Evolutionary conservation across 1,140 invertebrate genomes (phyloP).

Genomic region (Anthonomus grandis): DNA sequence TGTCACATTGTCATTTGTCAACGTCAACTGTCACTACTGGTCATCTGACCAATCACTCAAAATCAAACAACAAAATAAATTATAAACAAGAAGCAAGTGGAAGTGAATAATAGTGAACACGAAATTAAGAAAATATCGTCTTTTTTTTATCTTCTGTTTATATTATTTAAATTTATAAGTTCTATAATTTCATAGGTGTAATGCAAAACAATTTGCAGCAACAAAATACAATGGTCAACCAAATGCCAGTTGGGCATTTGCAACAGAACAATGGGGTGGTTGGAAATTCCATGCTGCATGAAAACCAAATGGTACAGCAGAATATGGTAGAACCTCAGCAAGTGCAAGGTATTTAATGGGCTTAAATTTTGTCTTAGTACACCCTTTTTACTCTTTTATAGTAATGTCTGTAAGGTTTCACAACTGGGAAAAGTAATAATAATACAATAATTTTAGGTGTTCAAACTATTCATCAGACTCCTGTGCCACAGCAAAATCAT

Average conservation of each 20-base stretch:
- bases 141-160: no score
- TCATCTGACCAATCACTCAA: no score
- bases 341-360: conserved; percentile 22
- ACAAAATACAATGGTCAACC: conserved; percentile 46
- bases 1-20: no score
- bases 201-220: conserved; percentile 23
- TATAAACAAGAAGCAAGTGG: no score
- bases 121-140: no score
- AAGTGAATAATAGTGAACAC: no score
- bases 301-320: conserved; percentile 25
- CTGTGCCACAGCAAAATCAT: not conserved
- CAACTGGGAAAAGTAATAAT: not conserved
- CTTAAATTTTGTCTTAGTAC: conserved; percentile 8
- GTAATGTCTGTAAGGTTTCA: conserved; percentile 2
- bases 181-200: no score
- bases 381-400: conserved; percentile 2
- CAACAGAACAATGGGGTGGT: conserved; percentile 45
- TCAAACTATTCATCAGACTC: conserved; percentile 9
- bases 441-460: no score
- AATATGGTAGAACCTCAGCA: conserved; percentile 22
- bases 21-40: no score
- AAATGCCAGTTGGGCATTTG: conserved; percentile 41
- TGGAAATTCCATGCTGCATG: conserved; percentile 36
- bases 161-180: no score
- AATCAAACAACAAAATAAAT: no score